These are phyloP conservation scores for Pandemis heparana DNA, from an alignment of 2,888 invertebrate species.

Conservation along the genomic window DNA sequence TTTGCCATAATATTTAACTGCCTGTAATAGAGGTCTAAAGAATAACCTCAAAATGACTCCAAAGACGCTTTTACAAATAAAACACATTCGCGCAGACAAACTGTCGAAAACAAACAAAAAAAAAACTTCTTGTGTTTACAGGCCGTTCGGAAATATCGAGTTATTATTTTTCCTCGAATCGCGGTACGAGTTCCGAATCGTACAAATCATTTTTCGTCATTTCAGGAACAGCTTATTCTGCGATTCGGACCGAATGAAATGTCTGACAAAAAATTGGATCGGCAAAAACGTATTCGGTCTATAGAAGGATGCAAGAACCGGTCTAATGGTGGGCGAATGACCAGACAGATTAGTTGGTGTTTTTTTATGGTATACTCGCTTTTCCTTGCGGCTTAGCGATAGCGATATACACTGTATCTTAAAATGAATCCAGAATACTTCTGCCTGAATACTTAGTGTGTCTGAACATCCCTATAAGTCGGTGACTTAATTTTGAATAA, in stretches of 20 bases:
- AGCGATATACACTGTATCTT: neutral
- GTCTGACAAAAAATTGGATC: constrained; percentile 15
- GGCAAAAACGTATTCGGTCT: neutral
- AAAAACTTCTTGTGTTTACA: neutral
- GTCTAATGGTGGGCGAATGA: constrained; percentile 32
- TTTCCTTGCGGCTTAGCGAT: neutral
- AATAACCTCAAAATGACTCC: neutral
- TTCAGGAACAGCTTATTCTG: constrained; percentile 9
- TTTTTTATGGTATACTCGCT: constrained; percentile 3
- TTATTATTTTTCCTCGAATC: constrained; percentile 7
- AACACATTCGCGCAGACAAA: constrained; percentile 4
- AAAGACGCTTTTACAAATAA: neutral
- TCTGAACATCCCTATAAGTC: too few species aligned
- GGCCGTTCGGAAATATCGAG: neutral
- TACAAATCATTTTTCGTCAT: constrained; percentile 24
- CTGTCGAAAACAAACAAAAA: neutral
- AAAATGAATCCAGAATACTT: too few species aligned
- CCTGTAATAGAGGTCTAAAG: neutral
- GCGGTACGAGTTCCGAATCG: constrained; percentile 5
- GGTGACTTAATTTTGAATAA: too few species aligned
- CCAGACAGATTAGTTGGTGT: constrained; percentile 2
- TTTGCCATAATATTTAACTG: too few species aligned
- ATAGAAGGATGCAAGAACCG: neutral
- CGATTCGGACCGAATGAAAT: constrained; percentile 23
- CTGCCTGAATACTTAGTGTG: too few species aligned